phyloP scores from a whole-genome alignment of 1,140 invertebrate genomes.

The Halotydeus destructor region DNA sequence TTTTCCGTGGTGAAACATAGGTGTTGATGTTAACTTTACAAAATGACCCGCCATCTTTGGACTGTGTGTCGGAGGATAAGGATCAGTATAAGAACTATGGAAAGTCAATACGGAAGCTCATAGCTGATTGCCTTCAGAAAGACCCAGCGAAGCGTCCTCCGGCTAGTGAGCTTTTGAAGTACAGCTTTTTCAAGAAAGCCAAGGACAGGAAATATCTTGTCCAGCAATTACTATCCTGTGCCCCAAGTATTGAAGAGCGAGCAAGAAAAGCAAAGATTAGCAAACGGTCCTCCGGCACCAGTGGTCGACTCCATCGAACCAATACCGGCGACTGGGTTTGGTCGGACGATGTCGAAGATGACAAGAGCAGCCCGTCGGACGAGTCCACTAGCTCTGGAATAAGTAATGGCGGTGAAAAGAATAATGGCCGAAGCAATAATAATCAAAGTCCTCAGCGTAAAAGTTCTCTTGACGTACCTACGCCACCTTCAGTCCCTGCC shows the following conservation, averaged over 20 bases:
- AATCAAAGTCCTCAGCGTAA: background rate
- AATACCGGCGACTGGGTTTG: slow-evolving; percentile 95
- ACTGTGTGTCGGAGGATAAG: slow-evolving; percentile 83
- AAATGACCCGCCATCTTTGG: slow-evolving; percentile 90
- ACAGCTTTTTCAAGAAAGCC: slow-evolving; percentile 97
- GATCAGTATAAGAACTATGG: slow-evolving; percentile 96
- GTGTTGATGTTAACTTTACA: slow-evolving; percentile 89
- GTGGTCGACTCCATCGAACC: slow-evolving; percentile 71
- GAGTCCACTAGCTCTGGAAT: too few species aligned
- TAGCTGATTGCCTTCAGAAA: slow-evolving; percentile 80
- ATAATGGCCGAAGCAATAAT: slow-evolving; percentile 3
- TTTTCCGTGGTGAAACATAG: slow-evolving; percentile 15
- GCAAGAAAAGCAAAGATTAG: slow-evolving; percentile 53
- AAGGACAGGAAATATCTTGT: slow-evolving; percentile 90
- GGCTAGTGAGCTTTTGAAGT: slow-evolving; percentile 89
- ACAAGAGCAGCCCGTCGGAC: background rate
- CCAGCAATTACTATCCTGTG: slow-evolving; percentile 63
- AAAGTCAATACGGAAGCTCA: slow-evolving; percentile 90
- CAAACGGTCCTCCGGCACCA: slow-evolving; percentile 55
- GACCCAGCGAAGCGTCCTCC: slow-evolving; percentile 82
- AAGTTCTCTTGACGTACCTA: slow-evolving; percentile 5
- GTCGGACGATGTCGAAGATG: slow-evolving; percentile 51
- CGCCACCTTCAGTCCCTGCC: too few species aligned
- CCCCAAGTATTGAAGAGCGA: slow-evolving; percentile 62
- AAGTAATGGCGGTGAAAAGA: slow-evolving; percentile 1